Percentiles rank a stretch among this genome's conserved stretches.
These are phyloP conservation scores for Bubo blakistoni DNA, from an alignment of 2,113 vertebrate genomes.

Conservation along the genomic window DNA sequence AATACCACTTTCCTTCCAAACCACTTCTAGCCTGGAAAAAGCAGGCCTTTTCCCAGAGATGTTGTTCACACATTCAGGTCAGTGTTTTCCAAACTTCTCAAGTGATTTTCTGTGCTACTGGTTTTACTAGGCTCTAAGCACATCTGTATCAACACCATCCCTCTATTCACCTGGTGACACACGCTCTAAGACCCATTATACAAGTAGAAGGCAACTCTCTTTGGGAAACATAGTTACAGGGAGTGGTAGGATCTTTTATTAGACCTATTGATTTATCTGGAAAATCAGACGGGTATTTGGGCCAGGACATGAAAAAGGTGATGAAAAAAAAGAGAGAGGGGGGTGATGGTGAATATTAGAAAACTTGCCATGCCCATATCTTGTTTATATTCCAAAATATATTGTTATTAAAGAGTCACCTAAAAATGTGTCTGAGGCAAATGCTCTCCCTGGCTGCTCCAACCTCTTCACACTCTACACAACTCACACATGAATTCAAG, in stretches of 20 bases:
- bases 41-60: not conserved
- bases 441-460: not conserved
- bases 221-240: not conserved
- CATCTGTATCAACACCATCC: not conserved
- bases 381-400: not conserved
- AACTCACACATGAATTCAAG: not conserved
- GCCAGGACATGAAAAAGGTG: not conserved
- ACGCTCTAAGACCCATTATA: not conserved
- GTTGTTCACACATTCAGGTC: not conserved
- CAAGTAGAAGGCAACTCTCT: not conserved
- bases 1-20: conserved; percentile 2
- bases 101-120: not conserved
- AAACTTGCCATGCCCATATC: not conserved
- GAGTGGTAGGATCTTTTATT: not conserved
- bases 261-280: not conserved
- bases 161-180: not conserved
- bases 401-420: not conserved
- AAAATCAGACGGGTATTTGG: not conserved
- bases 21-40: not conserved
- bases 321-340: not conserved
- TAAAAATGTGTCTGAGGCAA: not conserved
- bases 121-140: not conserved
- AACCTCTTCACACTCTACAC: not conserved
- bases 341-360: not conserved
- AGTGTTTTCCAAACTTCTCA: not conserved